Percentiles rank a stretch among this genome's conserved stretches.
Conservation (phyloP, 1,140 invertebrate genomes). For the Drosophila orena region DNA sequence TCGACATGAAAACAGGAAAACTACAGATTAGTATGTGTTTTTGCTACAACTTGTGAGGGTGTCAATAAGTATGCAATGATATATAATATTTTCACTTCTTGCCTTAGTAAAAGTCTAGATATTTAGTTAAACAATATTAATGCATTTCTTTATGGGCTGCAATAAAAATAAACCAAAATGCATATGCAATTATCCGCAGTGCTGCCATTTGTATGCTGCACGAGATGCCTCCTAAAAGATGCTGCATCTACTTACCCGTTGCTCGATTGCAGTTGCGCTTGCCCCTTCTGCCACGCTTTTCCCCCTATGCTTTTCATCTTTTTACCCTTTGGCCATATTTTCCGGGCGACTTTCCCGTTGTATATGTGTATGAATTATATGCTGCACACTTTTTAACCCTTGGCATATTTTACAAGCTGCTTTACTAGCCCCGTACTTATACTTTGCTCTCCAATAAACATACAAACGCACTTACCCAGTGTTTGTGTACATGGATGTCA, state of each 20-base stretch:
- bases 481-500: constrained; percentile 30
- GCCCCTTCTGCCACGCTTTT: background rate
- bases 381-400: constrained; percentile 79
- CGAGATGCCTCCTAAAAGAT: constrained; percentile 4
- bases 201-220: constrained; percentile 27
- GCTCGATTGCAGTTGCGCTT: constrained; percentile 59
- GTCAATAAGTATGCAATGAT: too few relatives aligned
- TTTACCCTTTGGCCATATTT: constrained; percentile 47
- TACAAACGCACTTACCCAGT: constrained; percentile 73
- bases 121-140: too few relatives aligned
- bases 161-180: background rate
- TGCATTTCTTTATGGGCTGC: too few relatives aligned
- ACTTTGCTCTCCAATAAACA: constrained; percentile 67
- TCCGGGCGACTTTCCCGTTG: constrained; percentile 57
- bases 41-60: too few relatives aligned
- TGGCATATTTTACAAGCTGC: constrained; percentile 82
- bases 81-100: too few relatives aligned
- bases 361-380: constrained; percentile 74
- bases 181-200: constrained; percentile 31
- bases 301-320: constrained; percentile 17
- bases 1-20: too few relatives aligned
- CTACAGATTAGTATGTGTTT: too few relatives aligned
- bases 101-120: too few relatives aligned
- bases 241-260: constrained; percentile 25
- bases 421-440: constrained; percentile 58